phyloP scores from a whole-genome alignment of 2,888 invertebrate genomes.

The Drepanosiphum platanoidis region DNA sequence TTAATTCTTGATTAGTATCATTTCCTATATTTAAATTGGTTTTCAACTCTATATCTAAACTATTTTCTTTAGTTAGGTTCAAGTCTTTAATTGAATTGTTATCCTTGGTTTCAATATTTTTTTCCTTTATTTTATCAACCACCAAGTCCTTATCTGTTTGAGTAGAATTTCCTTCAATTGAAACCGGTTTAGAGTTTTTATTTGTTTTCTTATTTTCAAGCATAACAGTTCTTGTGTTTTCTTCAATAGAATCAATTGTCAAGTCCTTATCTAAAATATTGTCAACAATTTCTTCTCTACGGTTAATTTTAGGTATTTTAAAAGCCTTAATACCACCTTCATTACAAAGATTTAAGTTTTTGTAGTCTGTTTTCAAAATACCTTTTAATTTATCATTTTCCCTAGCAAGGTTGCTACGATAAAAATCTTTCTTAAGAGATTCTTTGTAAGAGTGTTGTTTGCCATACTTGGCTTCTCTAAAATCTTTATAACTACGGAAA shows the following conservation, averaged over 20 bases:
- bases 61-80: background rate
- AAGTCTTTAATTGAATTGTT: background rate
- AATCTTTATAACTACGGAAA: constrained; percentile 29
- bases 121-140: background rate
- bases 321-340: constrained; percentile 25
- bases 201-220: background rate
- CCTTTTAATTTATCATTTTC: constrained; percentile 4
- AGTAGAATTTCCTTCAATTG: too few species aligned
- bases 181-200: too few species aligned
- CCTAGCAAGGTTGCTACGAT: background rate
- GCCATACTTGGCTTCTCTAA: constrained; percentile 28
- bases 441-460: background rate
- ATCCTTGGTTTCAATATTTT: background rate
- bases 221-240: background rate
- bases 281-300: background rate
- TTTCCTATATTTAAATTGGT: background rate
- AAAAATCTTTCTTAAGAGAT: background rate
- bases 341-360: background rate
- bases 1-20: background rate
- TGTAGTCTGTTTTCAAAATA: background rate
- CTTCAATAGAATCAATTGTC: background rate
- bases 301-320: constrained; percentile 55
- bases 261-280: background rate
- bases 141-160: too few species aligned
- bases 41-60: background rate